Conservation (phyloP, 2,888 invertebrate genomes). For the Lithophane ornitopus region DNA sequence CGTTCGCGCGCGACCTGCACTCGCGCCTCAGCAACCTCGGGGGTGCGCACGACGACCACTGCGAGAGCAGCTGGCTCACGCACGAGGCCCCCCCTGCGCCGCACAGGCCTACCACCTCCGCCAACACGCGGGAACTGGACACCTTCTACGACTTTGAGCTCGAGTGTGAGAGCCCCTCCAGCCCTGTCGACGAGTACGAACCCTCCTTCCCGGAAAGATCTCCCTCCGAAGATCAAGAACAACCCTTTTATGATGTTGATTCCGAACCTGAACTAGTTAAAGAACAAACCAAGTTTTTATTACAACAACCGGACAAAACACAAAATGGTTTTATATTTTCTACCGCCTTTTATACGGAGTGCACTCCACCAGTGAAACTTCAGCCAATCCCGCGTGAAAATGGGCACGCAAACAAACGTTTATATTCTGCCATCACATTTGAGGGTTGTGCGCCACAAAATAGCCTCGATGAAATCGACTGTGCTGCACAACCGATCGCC, state of each 20-base stretch:
- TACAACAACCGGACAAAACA: conserved; percentile 87
- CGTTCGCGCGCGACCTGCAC: conserved; percentile 94
- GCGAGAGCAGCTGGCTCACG: conserved; percentile 85
- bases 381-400: conserved; percentile 86
- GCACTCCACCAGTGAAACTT: conserved; percentile 81
- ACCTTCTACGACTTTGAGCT: conserved; percentile 92
- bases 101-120: conserved; percentile 74
- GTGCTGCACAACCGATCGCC: conserved; percentile 69
- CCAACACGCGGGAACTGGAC: conserved; percentile 86
- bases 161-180: conserved; percentile 92
- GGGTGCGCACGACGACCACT: conserved; percentile 86
- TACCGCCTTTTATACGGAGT: conserved; percentile 83
- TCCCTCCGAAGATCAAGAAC: conserved; percentile 77
- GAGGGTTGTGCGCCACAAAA: conserved; percentile 87
- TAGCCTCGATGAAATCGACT: conserved; percentile 84
- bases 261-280: conserved; percentile 88
- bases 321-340: conserved; percentile 88
- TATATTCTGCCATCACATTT: conserved; percentile 87
- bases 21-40: conserved; percentile 94
- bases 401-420: conserved; percentile 83
- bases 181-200: conserved; percentile 91
- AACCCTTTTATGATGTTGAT: conserved; percentile 58
- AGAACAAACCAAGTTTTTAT: conserved; percentile 78
- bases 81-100: conserved; percentile 71
- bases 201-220: conserved; percentile 90